Evolutionary conservation across 2,113 vertebrate genomes (phyloP).

Genomic region (Notiomystis cincta): DNA sequence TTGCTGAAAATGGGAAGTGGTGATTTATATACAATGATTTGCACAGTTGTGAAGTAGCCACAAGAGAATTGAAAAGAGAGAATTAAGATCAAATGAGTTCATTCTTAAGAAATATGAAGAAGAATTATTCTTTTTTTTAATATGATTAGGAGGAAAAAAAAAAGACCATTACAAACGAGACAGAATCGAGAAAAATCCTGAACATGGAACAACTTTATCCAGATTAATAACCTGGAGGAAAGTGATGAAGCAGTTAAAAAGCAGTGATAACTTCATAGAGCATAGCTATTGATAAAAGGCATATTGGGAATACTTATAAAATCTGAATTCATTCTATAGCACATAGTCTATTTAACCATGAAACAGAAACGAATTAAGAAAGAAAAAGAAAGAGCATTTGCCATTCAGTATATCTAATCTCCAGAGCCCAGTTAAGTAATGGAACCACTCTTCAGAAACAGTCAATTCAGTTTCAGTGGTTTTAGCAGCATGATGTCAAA

Average conservation of each 20-base stretch:
- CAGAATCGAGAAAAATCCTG: neutral
- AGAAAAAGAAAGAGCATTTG: neutral
- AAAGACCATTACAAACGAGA: neutral
- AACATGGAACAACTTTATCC: neutral
- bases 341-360: neutral
- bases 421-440: neutral
- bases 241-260: conserved; percentile 4
- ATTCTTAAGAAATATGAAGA: neutral
- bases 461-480: neutral
- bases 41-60: neutral
- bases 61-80: neutral
- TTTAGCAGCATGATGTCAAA: neutral
- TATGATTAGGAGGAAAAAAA: neutral
- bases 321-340: neutral
- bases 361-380: conserved; percentile 12
- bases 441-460: neutral
- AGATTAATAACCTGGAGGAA: neutral
- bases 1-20: conserved; percentile 1
- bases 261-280: neutral
- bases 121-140: neutral
- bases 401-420: neutral
- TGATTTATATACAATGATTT: neutral
- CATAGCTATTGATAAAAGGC: conserved; percentile 3
- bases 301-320: conserved; percentile 28
- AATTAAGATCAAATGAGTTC: neutral